These are phyloP conservation scores for Zhuqinia jingwanae DNA, from an alignment of 2,888 invertebrate genomes.

Conservation along the genomic window DNA sequence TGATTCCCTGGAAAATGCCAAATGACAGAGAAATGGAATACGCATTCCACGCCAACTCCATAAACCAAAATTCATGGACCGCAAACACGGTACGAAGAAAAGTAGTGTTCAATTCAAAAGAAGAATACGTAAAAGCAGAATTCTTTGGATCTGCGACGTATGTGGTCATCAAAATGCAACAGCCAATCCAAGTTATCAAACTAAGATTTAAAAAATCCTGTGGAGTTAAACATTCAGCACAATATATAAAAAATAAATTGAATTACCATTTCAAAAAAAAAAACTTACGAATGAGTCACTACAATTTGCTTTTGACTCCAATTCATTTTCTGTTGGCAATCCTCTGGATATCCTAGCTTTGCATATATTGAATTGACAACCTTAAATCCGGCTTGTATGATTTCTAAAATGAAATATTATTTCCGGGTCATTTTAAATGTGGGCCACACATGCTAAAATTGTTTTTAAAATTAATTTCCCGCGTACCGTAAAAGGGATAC, in stretches of 20 bases:
- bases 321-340: not conserved
- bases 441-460: not conserved
- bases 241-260: not conserved
- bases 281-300: not conserved
- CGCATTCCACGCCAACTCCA: conserved; percentile 37
- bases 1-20: conserved; percentile 18
- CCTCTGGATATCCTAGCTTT: conserved; percentile 22
- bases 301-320: not conserved
- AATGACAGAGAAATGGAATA: not conserved
- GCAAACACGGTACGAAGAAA: not conserved
- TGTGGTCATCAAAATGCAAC: not conserved
- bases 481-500: conserved; percentile 36
- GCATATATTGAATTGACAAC: not conserved
- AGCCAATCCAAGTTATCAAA: not conserved
- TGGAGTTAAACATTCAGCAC: not conserved
- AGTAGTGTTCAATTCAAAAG: not conserved
- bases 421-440: too few species aligned
- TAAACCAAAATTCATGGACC: conserved; percentile 37
- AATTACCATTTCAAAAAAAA: not conserved
- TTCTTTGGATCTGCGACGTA: conserved; percentile 40
- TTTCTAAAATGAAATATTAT: not conserved
- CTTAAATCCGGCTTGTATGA: not conserved
- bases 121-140: conserved; percentile 27
- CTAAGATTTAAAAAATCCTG: not conserved
- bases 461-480: conserved; percentile 9